Evolutionary conservation across 2,113 vertebrate genomes (phyloP).

Genomic region (Crotalus helleri): DNA sequence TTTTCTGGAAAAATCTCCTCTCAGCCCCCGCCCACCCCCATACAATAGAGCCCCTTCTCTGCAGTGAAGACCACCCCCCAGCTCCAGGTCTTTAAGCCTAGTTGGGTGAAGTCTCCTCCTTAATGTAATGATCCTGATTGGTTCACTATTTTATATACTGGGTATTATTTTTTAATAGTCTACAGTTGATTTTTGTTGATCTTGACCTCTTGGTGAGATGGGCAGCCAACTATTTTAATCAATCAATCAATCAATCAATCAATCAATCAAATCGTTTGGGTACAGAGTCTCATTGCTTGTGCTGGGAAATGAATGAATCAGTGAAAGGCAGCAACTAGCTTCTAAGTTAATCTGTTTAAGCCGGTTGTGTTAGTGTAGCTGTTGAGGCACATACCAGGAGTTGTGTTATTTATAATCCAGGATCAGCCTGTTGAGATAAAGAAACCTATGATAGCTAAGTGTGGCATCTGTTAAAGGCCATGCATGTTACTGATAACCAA

Average conservation of each 20-base stretch:
- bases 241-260: background rate
- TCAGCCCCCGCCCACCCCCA: no score
- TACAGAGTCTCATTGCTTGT: background rate
- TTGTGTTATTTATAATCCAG: background rate
- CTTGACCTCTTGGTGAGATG: background rate
- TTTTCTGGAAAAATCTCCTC: background rate
- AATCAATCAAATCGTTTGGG: background rate
- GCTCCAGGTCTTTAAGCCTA: background rate
- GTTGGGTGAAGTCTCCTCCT: background rate
- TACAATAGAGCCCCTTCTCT: background rate
- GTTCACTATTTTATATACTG: background rate
- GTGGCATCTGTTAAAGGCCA: background rate
- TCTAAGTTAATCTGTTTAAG: background rate
- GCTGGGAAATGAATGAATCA: background rate
- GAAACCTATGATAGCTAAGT: background rate
- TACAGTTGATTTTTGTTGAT: background rate
- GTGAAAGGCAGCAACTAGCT: background rate
- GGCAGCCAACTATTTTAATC: background rate
- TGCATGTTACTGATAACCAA: background rate
- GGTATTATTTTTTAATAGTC: background rate
- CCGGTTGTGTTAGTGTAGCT: background rate
- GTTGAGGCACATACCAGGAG: background rate
- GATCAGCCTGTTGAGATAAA: background rate
- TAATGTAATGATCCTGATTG: background rate
- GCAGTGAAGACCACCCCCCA: no score